Percentiles rank a stretch among this genome's conserved stretches.
Evolutionary conservation across 2,888 invertebrate genomes (phyloP).

Genomic region (Entomobrya proxima): DNA sequence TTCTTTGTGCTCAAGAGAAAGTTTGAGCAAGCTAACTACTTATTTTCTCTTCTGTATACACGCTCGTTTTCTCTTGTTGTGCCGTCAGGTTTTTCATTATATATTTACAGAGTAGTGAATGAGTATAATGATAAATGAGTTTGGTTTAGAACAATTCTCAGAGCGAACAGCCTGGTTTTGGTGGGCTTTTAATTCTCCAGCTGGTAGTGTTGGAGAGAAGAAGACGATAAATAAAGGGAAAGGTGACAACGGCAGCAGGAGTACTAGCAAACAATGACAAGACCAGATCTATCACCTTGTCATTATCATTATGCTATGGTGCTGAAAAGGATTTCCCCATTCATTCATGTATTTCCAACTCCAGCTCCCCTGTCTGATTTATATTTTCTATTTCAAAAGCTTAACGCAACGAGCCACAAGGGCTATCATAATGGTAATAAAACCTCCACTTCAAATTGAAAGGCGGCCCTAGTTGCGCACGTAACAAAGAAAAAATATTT

Average conservation of each 20-base stretch:
- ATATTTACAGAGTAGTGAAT: not conserved
- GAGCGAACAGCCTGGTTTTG: not conserved
- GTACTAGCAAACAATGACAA: too few species aligned
- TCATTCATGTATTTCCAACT: too few species aligned
- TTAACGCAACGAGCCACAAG: not conserved
- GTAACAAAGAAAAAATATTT: not conserved
- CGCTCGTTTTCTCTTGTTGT: not conserved
- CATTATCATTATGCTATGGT: not conserved
- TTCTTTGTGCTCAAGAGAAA: too few species aligned
- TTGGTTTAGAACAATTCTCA: not conserved
- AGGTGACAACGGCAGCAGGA: too few species aligned
- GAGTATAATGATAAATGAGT: conserved; percentile 25
- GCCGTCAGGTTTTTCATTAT: conserved; percentile 7
- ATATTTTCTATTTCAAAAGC: not conserved
- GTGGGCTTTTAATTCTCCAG: not conserved
- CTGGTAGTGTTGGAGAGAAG: not conserved
- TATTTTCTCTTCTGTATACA: not conserved
- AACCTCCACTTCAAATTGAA: not conserved
- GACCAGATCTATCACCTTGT: not conserved
- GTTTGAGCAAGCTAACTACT: too few species aligned
- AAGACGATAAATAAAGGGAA: not conserved
- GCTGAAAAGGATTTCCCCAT: too few species aligned
- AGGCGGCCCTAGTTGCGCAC: not conserved
- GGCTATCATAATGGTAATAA: not conserved
- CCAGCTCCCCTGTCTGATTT: not conserved